Base-by-base conservation (phyloP, 2,797 vertebrate genomes). In the Lemur catta region DNA sequence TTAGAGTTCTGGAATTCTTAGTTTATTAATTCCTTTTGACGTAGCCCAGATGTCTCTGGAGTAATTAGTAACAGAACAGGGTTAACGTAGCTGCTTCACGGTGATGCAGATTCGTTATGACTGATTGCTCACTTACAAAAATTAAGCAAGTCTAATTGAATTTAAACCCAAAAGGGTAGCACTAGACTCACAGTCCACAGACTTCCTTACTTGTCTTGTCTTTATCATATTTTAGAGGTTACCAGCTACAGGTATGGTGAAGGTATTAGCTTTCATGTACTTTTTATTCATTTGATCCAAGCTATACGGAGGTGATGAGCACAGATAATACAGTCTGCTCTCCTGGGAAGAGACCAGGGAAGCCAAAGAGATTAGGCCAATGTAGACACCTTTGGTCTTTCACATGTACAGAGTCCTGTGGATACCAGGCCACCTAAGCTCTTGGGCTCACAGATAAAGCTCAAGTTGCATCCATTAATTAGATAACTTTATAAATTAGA, bases 61-160 rank as follows among this genome's bases (percentile, higher is more conserved):
- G 98, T 97, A 98, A 98, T 98, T 97, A 98, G 94, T 30, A 96
- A 90, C 93, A 97, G 89, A 98, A 98, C 72, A 96, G 92, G 94
- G 97, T 97, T 98, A 97, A 98, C 93, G 96, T 41, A 93, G 93
- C 95, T 97, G 97, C 97, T 96, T 84, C 76, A 41, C 92, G 95
- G 96, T 87, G 75, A 97, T 30, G 69, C 72, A 96, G 96, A 98
- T 97, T 98, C 97, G 98, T 97, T 96, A 97, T 93, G 96, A 98
- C 61, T 86, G 96, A 98, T 88, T 97, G 96, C 93, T 98, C 97
- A 95, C 96, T 98, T 98, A 96, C 41, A 95, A 90, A 96, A 94
- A 97, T 79, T 94, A 96, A 97, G 97, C 85, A 94, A 0, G 4
- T 95, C 84, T 96, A 97, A 96, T 93, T 67, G 85, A 92, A 30